Evolutionary conservation across 2,113 vertebrate species (phyloP).

Genomic region (Motacilla alba): DNA sequence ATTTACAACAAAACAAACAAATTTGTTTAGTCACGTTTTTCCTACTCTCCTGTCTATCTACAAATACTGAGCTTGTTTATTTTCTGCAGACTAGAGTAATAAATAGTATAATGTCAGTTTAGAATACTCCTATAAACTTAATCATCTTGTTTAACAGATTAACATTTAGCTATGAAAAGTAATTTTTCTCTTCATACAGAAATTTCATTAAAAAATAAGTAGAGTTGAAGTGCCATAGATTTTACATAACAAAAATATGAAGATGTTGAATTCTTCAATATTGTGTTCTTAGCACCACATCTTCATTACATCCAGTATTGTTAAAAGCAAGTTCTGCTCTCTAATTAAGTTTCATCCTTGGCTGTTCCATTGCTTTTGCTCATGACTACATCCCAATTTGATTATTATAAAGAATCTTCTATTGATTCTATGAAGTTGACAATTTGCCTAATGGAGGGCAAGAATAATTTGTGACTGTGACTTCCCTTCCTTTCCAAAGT

Average conservation of each 20-base stretch:
- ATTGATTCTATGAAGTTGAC: conserved; percentile 47
- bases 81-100: neutral
- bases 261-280: neutral
- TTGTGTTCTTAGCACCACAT: neutral
- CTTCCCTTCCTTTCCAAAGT: conserved; percentile 35
- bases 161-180: neutral
- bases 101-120: neutral
- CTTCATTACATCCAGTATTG: neutral
- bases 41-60: neutral
- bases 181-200: neutral
- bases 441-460: conserved; percentile 60
- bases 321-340: conserved; percentile 13
- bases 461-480: conserved; percentile 33
- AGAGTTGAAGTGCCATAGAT: neutral
- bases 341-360: conserved; percentile 25
- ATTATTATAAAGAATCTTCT: conserved; percentile 12
- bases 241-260: neutral
- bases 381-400: neutral
- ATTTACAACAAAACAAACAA: neutral
- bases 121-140: neutral
- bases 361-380: conserved; percentile 13
- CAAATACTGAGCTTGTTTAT: neutral
- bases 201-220: neutral
- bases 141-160: neutral
- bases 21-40: neutral